Percentiles rank a stretch among this genome's conserved stretches.
Evolutionary conservation across 2,797 vertebrate genomes (phyloP).

Genomic region (Diplodus sargus): DNA sequence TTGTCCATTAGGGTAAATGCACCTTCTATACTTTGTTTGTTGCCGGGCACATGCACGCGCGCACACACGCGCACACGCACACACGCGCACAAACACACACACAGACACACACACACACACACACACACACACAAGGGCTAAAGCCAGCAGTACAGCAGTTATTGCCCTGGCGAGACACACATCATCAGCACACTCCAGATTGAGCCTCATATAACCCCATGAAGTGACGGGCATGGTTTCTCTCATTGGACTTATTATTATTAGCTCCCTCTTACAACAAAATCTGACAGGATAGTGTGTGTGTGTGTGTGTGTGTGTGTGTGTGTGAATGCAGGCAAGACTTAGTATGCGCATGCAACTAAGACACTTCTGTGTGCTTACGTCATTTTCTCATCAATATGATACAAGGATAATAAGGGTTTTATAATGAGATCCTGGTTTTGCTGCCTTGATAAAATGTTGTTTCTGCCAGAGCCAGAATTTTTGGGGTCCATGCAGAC

Average conservation of each 20-base stretch:
- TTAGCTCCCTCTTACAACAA: background rate
- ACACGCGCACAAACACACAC: slow-evolving; percentile 24
- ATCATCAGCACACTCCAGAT: slow-evolving; percentile 22
- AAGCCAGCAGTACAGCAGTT: slow-evolving; percentile 5
- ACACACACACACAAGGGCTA: background rate
- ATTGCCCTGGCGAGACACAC: slow-evolving; percentile 17
- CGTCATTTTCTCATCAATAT: background rate
- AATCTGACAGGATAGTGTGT: background rate
- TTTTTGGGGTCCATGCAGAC: background rate
- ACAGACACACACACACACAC: slow-evolving; percentile 9
- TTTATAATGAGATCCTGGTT: background rate
- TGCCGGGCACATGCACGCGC: background rate
- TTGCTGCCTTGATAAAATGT: background rate
- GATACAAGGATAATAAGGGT: background rate
- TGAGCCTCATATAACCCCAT: slow-evolving; percentile 7
- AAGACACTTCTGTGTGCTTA: background rate
- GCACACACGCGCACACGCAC: slow-evolving; percentile 11
- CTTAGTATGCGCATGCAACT: background rate
- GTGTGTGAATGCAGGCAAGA: background rate
- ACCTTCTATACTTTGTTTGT: slow-evolving; percentile 47
- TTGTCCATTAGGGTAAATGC: slow-evolving; percentile 71
- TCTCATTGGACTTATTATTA: background rate
- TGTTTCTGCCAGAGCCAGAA: background rate
- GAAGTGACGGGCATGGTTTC: slow-evolving; percentile 11
- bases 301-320: no score